Percentiles rank a stretch among this genome's conserved stretches.
phyloP scores from a whole-genome alignment of 2,113 vertebrate species.

The Ahaetulla prasina region DNA sequence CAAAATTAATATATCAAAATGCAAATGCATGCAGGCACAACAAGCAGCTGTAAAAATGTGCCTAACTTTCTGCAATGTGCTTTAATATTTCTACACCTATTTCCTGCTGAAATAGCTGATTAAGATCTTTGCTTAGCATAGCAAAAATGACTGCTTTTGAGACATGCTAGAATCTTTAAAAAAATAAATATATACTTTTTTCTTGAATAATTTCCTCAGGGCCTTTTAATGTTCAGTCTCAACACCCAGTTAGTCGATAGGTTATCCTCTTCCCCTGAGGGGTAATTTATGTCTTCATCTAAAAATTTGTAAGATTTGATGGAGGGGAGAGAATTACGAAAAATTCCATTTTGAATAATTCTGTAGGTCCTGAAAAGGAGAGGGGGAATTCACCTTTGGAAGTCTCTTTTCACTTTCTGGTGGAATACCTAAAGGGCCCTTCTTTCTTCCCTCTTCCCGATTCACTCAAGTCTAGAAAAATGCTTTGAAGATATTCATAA shows the following conservation, averaged over 20 bases:
- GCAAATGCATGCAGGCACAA: neutral
- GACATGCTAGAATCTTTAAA: neutral
- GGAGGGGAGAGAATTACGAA: neutral
- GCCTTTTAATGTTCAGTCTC: neutral
- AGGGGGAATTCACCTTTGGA: neutral
- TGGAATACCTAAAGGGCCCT: neutral
- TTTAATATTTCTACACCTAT: neutral
- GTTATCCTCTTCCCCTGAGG: neutral
- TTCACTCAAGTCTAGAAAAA: neutral
- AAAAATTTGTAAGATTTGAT: neutral
- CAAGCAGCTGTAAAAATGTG: neutral
- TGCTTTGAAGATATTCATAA: neutral
- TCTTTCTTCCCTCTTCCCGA: neutral
- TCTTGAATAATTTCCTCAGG: neutral
- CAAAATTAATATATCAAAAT: neutral
- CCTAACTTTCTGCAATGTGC: neutral
- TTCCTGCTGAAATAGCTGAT: neutral
- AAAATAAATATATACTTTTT: neutral
- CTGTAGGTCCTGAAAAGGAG: neutral
- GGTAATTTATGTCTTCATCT: neutral
- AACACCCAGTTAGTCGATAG: neutral
- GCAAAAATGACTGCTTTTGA: neutral
- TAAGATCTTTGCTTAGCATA: neutral
- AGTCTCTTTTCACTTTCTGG: neutral
- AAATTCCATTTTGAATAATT: neutral